These are phyloP conservation scores for Calyptomena viridis DNA, from an alignment of 2,113 vertebrate genomes.

Conservation along the genomic window DNA sequence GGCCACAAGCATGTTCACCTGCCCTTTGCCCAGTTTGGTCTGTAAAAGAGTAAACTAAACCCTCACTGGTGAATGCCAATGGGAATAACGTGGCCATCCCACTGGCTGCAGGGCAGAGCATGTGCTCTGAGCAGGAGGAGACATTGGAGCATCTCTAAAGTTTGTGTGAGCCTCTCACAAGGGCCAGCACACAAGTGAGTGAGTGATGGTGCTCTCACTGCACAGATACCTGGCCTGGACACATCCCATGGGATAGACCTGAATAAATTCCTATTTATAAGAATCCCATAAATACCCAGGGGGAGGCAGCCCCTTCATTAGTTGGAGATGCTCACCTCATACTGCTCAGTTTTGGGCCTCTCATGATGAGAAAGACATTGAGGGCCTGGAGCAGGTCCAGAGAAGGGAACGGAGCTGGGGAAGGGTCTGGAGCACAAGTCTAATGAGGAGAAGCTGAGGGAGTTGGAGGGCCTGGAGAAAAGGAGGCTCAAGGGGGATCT, in stretches of 20 bases:
- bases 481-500: background rate
- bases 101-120: background rate
- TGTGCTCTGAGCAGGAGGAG: background rate
- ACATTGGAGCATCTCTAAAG: background rate
- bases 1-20: background rate
- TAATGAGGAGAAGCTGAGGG: background rate
- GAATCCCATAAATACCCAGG: background rate
- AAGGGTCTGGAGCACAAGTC: background rate
- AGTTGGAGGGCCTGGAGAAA: background rate
- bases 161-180: background rate
- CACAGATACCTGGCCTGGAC: background rate
- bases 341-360: background rate
- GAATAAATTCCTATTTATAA: too few relatives aligned
- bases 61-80: background rate
- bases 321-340: background rate
- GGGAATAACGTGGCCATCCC: background rate
- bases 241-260: background rate
- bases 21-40: background rate
- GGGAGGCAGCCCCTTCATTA: background rate
- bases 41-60: background rate
- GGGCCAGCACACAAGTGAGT: accelerated
- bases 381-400: background rate
- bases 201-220: accelerated
- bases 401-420: background rate
- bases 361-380: background rate